phyloP scores from a whole-genome alignment of 2,113 vertebrate species.

The Toxotes chatareus region DNA sequence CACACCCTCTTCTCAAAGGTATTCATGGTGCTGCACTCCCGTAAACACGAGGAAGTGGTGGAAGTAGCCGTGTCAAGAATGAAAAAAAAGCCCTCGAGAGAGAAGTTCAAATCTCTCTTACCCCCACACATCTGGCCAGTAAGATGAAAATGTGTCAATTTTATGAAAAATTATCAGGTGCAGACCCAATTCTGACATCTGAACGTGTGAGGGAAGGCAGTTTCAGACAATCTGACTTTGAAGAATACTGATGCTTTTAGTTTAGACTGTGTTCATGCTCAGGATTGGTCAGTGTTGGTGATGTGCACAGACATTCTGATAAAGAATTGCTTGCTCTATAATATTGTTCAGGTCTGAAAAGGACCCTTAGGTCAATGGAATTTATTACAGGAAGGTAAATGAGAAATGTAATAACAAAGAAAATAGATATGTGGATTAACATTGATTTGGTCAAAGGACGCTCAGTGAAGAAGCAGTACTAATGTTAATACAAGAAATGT shows the following conservation, averaged over 20 bases:
- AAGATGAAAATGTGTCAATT: too few relatives aligned
- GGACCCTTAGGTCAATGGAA: too few relatives aligned
- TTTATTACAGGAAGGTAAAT: too few relatives aligned
- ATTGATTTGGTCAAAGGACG: not conserved
- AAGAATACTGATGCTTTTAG: not conserved
- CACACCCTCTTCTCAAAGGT: not conserved
- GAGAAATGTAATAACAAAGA: too few relatives aligned
- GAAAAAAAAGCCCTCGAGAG: not conserved
- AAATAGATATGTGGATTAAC: too few relatives aligned
- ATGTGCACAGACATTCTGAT: not conserved
- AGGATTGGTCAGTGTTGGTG: not conserved
- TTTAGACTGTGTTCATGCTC: not conserved
- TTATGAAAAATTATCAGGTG: not conserved
- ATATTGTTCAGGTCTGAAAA: too few relatives aligned
- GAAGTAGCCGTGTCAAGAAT: not conserved
- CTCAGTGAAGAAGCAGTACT: not conserved
- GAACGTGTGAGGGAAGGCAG: not conserved
- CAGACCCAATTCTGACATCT: not conserved
- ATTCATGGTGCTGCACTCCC: not conserved
- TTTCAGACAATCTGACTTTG: not conserved
- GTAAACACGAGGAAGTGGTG: not conserved
- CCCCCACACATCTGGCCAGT: not conserved
- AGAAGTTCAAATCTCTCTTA: not conserved
- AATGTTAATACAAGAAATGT: not conserved
- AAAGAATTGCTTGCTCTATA: too few relatives aligned